Evolutionary conservation across 2,888 invertebrate species (phyloP), one percentile per base, ranked within the genome.

Genomic region (Rhagonycha lutea): DNA sequence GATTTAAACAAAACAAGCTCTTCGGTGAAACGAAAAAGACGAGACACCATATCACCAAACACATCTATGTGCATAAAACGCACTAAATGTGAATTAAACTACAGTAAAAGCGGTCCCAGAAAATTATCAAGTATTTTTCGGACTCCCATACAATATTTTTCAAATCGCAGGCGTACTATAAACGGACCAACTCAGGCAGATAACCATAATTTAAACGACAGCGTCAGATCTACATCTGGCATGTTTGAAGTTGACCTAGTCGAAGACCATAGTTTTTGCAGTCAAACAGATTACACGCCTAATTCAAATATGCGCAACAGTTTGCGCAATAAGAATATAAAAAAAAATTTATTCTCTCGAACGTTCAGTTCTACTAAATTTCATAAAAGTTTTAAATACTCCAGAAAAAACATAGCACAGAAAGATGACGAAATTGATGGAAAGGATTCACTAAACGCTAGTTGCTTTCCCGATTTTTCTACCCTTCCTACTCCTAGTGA

Each of bases 291-390:
- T 2, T 29, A 47, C 5, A 77, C 70, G 1, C 60, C 67, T 18
- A 29, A 63, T 63, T 61, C 61, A 4, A 28, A 71, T 71, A 14
- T 68, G 70, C 62, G 74, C 24, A 47, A 61, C 73, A 79, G 71
- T 32, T 69, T 70, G 8, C 67, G 69, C n/a, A 60, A 70, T 18
- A 87, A 85, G 73, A 84, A 83, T 62, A 69, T 81, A 4, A 86
- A 85, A 73, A 87, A 86, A 78, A 87, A 84, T 80, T 77, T 88
- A 67, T 86, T 88, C 72, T 80, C 83, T 10, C 82, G 87, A 5
- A 87, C 87, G 10, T 87, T 88, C 75, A 87, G 86, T 79, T 86
- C 86, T 23, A 83, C 86, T 4, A 86, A 87, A 72, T 86, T 87
- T 75, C 81, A 80, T 76, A 81, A 79, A 7, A 75, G 83, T 14